phyloP scores from a whole-genome alignment of 2,888 invertebrate genomes.

The Stenodema calcarata region DNA sequence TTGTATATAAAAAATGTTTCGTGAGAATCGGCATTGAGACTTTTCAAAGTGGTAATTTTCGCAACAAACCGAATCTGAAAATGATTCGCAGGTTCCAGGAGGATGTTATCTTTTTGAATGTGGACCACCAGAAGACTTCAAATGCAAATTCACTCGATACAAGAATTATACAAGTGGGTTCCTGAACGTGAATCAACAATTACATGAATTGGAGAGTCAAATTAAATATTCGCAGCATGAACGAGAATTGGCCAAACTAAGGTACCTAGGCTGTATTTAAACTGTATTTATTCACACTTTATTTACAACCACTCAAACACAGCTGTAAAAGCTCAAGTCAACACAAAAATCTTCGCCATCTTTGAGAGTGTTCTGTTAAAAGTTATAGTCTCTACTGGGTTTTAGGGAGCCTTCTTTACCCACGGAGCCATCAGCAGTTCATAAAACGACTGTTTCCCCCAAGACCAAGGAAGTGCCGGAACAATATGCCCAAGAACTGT shows the following conservation, averaged over 20 bases:
- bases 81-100: conserved; percentile 81
- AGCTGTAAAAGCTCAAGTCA: too few species aligned
- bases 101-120: conserved; percentile 92
- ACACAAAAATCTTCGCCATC: too few species aligned
- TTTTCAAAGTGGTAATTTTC: too few species aligned
- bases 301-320: neutral
- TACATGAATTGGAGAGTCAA: conserved; percentile 74
- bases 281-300: neutral
- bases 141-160: conserved; percentile 90
- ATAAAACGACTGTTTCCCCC: conserved; percentile 23
- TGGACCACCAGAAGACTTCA: conserved; percentile 87
- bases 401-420: neutral
- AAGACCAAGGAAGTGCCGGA: conserved; percentile 27
- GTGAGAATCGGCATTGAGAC: too few species aligned
- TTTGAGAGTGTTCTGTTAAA: too few species aligned
- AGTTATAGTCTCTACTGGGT: neutral
- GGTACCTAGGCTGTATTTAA: conserved; percentile 66
- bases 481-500: conserved; percentile 9
- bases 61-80: too few species aligned
- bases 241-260: conserved; percentile 72
- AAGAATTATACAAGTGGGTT: conserved; percentile 88
- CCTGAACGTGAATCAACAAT: conserved; percentile 70
- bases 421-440: neutral
- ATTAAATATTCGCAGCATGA: conserved; percentile 77
- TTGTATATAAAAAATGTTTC: too few species aligned